phyloP scores from a whole-genome alignment of 2,113 vertebrate species.

The Cisticola juncidis region DNA sequence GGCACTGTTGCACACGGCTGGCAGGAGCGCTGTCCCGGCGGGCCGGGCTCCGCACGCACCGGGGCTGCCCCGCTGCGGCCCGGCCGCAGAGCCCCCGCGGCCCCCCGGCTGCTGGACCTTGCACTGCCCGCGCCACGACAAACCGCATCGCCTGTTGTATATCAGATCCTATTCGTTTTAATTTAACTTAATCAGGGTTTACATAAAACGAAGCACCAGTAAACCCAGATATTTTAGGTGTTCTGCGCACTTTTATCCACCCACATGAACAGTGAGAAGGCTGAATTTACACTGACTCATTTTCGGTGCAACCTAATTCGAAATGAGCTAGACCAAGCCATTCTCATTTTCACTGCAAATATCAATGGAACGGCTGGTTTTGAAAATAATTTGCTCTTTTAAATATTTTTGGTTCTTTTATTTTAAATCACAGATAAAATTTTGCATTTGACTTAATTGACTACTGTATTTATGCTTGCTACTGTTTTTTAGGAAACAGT shows the following conservation, averaged over 20 bases:
- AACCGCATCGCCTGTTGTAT: fast-evolving
- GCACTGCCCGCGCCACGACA: neutral
- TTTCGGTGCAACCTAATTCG: neutral
- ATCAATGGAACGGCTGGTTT: neutral
- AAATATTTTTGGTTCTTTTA: neutral
- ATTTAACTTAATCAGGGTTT: neutral
- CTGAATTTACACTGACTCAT: neutral
- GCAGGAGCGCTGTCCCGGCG: neutral
- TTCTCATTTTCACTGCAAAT: neutral
- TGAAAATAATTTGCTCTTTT: neutral
- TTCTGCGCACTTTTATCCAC: neutral
- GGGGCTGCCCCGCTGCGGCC: neutral
- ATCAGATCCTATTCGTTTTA: neutral
- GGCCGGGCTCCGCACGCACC: neutral
- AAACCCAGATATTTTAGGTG: neutral
- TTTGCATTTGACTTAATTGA: neutral
- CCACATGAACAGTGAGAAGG: fast-evolving
- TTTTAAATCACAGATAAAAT: neutral
- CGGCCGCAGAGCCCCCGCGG: neutral
- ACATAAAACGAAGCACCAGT: neutral
- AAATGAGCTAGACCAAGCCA: neutral
- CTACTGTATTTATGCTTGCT: neutral
- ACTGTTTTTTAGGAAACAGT: neutral
- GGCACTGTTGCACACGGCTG: slow-evolving; percentile 73
- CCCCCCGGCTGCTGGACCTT: too few species aligned